Conservation (phyloP, 2,797 vertebrate genomes). For the Dallia pectoralis region DNA sequence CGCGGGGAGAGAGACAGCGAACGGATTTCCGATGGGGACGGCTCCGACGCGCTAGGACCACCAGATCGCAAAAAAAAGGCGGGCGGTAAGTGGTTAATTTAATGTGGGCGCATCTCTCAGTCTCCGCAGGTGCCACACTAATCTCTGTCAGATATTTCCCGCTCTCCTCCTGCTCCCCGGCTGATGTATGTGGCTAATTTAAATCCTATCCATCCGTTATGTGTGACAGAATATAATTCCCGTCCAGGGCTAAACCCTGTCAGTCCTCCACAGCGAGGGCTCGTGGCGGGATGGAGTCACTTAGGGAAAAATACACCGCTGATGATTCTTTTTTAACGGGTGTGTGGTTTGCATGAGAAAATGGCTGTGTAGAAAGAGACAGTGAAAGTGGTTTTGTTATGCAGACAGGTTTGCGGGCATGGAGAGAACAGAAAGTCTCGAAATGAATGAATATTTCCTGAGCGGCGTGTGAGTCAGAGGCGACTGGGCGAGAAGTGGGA, state of each 20-base stretch:
- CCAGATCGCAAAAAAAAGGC: no score
- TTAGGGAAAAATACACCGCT: conserved; percentile 38
- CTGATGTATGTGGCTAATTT: conserved; percentile 62
- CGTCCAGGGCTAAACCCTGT: conserved; percentile 44
- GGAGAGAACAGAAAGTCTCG: background rate
- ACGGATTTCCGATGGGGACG: no score
- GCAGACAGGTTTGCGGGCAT: background rate
- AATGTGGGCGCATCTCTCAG: conserved; percentile 42
- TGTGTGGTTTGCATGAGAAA: background rate
- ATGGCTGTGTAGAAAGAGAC: background rate
- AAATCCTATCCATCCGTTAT: conserved; percentile 62
- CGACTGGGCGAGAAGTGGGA: background rate
- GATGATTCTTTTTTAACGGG: conserved; percentile 18
- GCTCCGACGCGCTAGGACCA: no score
- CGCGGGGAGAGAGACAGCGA: no score
- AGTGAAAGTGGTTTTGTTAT: background rate
- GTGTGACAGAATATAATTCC: conserved; percentile 60
- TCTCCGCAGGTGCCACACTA: conserved; percentile 52
- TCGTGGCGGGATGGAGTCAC: background rate
- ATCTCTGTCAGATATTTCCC: conserved; percentile 50
- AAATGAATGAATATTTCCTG: background rate
- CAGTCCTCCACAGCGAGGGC: conserved; percentile 40
- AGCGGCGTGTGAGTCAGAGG: background rate
- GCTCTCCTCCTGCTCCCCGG: conserved; percentile 23
- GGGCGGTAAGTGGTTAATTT: conserved; percentile 59